Base-by-base conservation (phyloP, 2,888 invertebrate genomes). In the Macropis europaea region DNA sequence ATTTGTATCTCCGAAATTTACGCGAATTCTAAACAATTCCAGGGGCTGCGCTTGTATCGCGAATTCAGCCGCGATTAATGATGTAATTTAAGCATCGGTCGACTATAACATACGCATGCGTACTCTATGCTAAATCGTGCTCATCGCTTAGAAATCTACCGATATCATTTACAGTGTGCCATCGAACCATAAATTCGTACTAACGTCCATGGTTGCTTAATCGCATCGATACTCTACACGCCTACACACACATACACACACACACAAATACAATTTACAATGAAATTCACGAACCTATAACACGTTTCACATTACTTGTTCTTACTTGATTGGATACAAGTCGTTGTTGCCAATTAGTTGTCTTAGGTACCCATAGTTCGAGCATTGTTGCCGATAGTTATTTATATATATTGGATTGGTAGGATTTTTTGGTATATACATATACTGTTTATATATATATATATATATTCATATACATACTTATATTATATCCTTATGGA, bases 401-500 rank as follows among this genome's bases (percentile, higher is more conserved):
- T 87, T 79, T 60, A 32, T n/a, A n/a, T n/a, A 68, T 67, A 79
- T 77, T 84, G 76, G 70, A 77, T 79, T 77, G 73, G 70, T 81
- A 80, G 73, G 64, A 77, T 47, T 82, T 30, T 78, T 77, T 80
- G 75, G 69, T 76, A 69, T 69, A 68, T 63, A 69, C 53, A 73
- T 64, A 78, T 72, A 62, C 17, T 64, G 66, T 66, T 61, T 50
- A 62, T 69, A 76, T 60, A 73, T 68, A 34, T 52, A 78, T 24
- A 72, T 59, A 54, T 66, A 62, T 63, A 77, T 73, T 54, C 22
- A 57, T 57, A 60, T 60, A 66, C 59, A 71, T 68, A 47, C n/a
- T n/a, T n/a, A n/a, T n/a, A n/a, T n/a, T 47, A 66, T 80, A 77
- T 61, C 78, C 72, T 82, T 82, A 83, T 86, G 85, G 87, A 87